These are phyloP conservation scores for Alethe diademata DNA, from an alignment of 2,113 vertebrate genomes.

Conservation along the genomic window DNA sequence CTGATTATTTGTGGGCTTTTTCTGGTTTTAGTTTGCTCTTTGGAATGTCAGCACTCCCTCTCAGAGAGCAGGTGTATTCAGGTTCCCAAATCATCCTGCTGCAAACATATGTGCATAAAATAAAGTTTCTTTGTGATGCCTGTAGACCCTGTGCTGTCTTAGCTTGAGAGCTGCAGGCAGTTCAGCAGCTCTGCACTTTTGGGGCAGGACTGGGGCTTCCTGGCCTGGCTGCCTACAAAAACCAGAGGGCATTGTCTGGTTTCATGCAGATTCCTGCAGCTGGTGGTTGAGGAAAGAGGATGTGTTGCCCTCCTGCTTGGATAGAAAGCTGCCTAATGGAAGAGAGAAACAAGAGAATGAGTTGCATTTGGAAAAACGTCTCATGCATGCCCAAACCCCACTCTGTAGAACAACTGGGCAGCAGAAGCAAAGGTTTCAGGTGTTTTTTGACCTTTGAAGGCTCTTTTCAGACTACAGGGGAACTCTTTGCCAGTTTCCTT, in stretches of 20 bases:
- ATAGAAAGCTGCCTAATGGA: not conserved
- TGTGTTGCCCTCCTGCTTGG: not conserved
- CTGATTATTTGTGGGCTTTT: not conserved
- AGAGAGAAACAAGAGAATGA: not conserved
- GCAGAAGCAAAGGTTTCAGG: not conserved
- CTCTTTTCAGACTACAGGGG: not conserved
- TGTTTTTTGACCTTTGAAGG: not conserved
- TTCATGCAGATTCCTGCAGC: not conserved
- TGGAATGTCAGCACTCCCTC: not conserved
- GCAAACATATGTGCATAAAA: not conserved
- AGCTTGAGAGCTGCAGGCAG: not conserved
- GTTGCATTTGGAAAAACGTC: not conserved
- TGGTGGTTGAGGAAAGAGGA: not conserved
- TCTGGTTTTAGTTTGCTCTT: not conserved
- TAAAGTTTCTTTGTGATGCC: not conserved
- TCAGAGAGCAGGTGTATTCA: not conserved
- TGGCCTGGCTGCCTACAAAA: not conserved
- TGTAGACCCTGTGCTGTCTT: not conserved
- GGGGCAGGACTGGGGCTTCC: not conserved
- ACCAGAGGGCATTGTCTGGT: not conserved
- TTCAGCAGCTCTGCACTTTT: not conserved
- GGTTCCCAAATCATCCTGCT: not conserved
- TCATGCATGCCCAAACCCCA: not conserved
- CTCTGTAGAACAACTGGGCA: not conserved
- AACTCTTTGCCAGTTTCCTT: not conserved